A percentile compares a stretch with the other conserved stretches of the same genome.
These are phyloP conservation scores for Uloborus plumipes DNA, from an alignment of 2,888 invertebrate genomes.

Conservation along the genomic window DNA sequence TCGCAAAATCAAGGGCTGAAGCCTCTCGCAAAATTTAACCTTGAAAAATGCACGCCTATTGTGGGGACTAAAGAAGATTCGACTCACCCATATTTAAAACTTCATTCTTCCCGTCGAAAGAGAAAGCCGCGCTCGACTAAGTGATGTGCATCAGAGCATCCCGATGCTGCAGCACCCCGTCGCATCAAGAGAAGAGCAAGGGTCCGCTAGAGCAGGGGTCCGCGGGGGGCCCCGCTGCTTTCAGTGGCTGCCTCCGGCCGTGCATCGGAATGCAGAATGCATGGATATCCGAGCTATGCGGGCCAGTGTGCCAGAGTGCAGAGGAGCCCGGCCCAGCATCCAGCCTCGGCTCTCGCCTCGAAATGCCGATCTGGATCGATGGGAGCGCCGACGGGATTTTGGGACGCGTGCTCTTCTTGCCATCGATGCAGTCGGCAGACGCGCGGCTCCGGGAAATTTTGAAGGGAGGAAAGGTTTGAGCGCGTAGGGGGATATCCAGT, in stretches of 20 bases:
- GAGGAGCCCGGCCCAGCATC: slow-evolving; percentile 16
- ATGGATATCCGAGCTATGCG: neutral
- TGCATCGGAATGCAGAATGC: slow-evolving; percentile 13
- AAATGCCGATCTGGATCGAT: slow-evolving; percentile 17
- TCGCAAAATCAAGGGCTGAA: too few relatives aligned
- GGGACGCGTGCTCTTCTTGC: slow-evolving; percentile 4
- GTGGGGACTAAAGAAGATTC: too few relatives aligned
- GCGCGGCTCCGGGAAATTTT: neutral
- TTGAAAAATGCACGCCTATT: too few relatives aligned
- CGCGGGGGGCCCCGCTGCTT: too few relatives aligned
- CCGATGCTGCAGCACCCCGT: too few relatives aligned
- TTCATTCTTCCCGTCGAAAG: too few relatives aligned
- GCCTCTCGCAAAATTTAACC: too few relatives aligned
- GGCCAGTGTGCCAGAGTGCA: neutral
- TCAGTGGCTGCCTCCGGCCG: neutral
- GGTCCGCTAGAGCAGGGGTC: too few relatives aligned
- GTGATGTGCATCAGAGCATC: too few relatives aligned
- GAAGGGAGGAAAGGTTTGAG: slow-evolving; percentile 11
- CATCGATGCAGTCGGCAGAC: neutral
- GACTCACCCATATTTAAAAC: too few relatives aligned
- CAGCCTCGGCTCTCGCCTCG: slow-evolving; percentile 1
- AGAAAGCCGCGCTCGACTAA: too few relatives aligned
- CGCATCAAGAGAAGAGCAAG: too few relatives aligned
- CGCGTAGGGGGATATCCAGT: slow-evolving; percentile 5
- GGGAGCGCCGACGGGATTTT: slow-evolving; percentile 12